Evolutionary conservation across 2,113 vertebrate species (phyloP), one percentile per base, ranked within the genome.

Genomic region (Channa maculata): DNA sequence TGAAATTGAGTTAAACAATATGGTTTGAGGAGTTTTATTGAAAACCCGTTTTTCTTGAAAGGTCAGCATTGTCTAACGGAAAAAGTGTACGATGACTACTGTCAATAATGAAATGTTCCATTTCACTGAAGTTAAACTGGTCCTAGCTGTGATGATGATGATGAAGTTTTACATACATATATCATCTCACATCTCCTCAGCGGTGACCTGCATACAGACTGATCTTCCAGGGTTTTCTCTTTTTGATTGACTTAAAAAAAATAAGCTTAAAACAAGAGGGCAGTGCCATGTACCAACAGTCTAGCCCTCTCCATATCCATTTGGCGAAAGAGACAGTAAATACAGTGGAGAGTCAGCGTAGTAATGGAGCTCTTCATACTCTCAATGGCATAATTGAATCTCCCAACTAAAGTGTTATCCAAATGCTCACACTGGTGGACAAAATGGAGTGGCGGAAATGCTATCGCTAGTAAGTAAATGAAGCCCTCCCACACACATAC

Each of bases 331-430:
- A 46, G 70, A 73, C 52, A 11, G 57, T 74, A 70, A 50, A 70
- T 75, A 79, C 59, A 86, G 80, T 66, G 65, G 74, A 53, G 13
- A 65, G 67, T 2, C 65, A 84, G 73, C 67, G 57, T 36, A 83
- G 53, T 78, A 76, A 88, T 71, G 69, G 76, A 37, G 67, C 80
- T 86, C 84, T 89, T 88, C 84, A 88, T 75, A 64, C 54, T 58
- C 65, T 79, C 71, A 60, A 82, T 53, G 51, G 64, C 51, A 79
- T 88, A 88, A 89, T 90, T 88, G 79, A 89, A 82, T 69, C 73
- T 84, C 60, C 60, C 14, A 76, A 71, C 73, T 14, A 72, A 82
- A 59, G 69, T 58, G 69, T 43, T 54, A 68, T 79, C 58, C 57
- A 82, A 72, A 85, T 69, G 24, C 57, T 37, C 67, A 43, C 34